phyloP scores from a whole-genome alignment of 2,113 vertebrate species.

The Leptodactylus fuscus region DNA sequence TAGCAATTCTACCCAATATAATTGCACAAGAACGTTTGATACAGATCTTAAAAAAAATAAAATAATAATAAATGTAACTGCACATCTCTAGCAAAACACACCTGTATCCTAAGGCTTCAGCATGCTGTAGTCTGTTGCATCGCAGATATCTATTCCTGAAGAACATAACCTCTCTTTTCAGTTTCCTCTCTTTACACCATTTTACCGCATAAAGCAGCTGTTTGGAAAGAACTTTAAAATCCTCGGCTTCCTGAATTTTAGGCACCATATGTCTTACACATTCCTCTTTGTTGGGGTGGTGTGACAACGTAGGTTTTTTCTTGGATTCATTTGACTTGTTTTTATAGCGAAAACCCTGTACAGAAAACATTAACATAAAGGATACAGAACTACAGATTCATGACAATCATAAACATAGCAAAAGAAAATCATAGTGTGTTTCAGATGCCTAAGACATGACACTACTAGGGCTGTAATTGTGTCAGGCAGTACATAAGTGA shows the following conservation, averaged over 20 bases:
- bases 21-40: too few species aligned
- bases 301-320: neutral
- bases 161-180: constrained; percentile 69
- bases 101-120: constrained; percentile 77
- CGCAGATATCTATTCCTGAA: constrained; percentile 76
- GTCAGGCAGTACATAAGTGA: too few species aligned
- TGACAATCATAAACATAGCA: too few species aligned
- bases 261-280: constrained; percentile 63
- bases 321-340: neutral
- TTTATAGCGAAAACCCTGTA: neutral
- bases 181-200: constrained; percentile 73
- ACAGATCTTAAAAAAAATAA: too few species aligned
- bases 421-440: too few species aligned
- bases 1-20: too few species aligned
- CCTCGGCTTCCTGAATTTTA: constrained; percentile 64
- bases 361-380: neutral
- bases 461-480: too few species aligned
- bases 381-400: neutral
- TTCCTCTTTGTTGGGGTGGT: neutral
- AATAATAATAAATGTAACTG: too few species aligned
- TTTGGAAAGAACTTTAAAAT: constrained; percentile 73
- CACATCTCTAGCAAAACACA: constrained; percentile 55
- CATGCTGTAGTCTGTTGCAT: constrained; percentile 75
- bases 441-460: too few species aligned
- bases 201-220: constrained; percentile 69